Percentiles rank a stretch among this genome's conserved stretches.
phyloP scores from a whole-genome alignment of 2,888 invertebrate genomes.

The Clanis bilineata region DNA sequence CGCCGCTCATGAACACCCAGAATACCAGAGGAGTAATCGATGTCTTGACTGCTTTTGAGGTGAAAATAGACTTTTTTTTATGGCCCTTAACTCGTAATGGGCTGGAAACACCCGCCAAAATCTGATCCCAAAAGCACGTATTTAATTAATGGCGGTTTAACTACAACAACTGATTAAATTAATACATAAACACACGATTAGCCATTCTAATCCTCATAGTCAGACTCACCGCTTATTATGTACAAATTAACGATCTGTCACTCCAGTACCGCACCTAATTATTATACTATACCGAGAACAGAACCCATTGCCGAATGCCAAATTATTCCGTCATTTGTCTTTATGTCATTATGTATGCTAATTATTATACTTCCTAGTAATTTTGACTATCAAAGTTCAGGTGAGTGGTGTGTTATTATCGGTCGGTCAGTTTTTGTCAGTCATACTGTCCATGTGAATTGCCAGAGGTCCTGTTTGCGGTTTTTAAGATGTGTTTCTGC shows the following conservation, averaged over 20 bases:
- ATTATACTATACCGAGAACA: conserved; percentile 2
- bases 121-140: background rate
- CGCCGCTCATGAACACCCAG: no score
- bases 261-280: background rate
- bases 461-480: background rate
- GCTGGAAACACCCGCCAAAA: no score
- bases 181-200: background rate
- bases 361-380: conserved; percentile 12
- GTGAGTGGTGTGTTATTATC: conserved; percentile 1
- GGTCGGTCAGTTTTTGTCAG: background rate
- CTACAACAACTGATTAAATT: background rate
- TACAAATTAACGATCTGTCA: conserved; percentile 14
- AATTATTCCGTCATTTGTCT: conserved; percentile 20
- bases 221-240: background rate
- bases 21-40: no score
- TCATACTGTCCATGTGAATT: background rate
- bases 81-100: no score
- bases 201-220: background rate
- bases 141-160: no score
- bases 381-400: background rate
- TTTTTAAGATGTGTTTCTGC: background rate
- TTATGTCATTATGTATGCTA: conserved; percentile 19
- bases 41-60: no score
- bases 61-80: no score
- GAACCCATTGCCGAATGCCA: conserved; percentile 8